Percentiles rank a stretch among this genome's conserved stretches.
phyloP scores from a whole-genome alignment of 2,113 vertebrate genomes.

The Hepsetus odoe region DNA sequence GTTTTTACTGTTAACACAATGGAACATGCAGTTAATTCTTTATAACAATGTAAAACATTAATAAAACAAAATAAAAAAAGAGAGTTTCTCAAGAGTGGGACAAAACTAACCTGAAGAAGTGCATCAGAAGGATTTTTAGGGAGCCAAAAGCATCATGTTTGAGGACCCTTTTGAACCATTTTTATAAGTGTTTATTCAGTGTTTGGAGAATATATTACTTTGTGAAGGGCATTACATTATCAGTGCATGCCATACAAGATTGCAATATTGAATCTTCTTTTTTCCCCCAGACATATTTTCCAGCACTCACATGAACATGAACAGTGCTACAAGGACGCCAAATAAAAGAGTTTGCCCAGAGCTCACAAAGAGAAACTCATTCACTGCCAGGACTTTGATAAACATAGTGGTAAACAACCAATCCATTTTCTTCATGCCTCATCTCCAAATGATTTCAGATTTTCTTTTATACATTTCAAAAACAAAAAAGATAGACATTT shows the following conservation, averaged over 20 bases:
- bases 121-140: too few relatives aligned
- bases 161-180: too few relatives aligned
- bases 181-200: background rate
- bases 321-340: background rate
- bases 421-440: background rate
- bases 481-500: background rate
- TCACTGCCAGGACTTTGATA: background rate
- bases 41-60: too few relatives aligned
- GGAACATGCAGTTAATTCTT: too few relatives aligned
- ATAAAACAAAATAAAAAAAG: too few relatives aligned
- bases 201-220: too few relatives aligned
- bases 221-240: background rate
- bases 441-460: slow-evolving; percentile 6
- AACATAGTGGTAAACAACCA: slow-evolving; percentile 2
- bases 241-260: background rate
- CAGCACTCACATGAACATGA: background rate
- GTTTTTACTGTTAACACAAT: too few relatives aligned
- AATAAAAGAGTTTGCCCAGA: slow-evolving; percentile 15
- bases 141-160: too few relatives aligned
- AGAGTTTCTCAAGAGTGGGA: too few relatives aligned
- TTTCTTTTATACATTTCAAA: background rate
- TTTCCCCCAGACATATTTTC: background rate
- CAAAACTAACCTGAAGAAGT: too few relatives aligned
- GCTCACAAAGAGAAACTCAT: slow-evolving; percentile 1
- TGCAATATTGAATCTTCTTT: background rate